These are phyloP conservation scores for Luidia sarsii DNA, from an alignment of 53 echinoderm and acorn worm species.

Conservation along the genomic window DNA sequence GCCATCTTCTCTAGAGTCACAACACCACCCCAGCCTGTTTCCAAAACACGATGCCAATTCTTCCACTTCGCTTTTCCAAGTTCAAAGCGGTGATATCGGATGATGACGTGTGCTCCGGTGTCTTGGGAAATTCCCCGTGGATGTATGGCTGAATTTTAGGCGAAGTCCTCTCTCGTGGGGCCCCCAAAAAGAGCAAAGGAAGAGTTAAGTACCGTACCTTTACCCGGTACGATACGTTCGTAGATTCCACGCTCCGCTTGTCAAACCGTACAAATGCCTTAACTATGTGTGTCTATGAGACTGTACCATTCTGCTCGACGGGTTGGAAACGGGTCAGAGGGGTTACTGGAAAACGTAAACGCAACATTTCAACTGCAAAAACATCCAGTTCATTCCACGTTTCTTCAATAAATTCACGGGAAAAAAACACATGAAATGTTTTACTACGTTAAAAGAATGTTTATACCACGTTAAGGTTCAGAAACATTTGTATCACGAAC, in stretches of 20 bases:
- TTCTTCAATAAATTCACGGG: no score
- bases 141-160: slow-evolving; percentile 34
- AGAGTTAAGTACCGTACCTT: slow-evolving; percentile 50
- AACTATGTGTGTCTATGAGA: slow-evolving; percentile 57
- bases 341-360: neutral
- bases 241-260: slow-evolving; percentile 50
- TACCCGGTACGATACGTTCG: slow-evolving; percentile 53
- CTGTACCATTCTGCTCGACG: slow-evolving; percentile 46
- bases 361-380: neutral
- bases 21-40: slow-evolving; percentile 25
- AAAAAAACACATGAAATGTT: no score
- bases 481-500: neutral
- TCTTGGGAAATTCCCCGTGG: slow-evolving; percentile 49
- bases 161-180: slow-evolving; percentile 37
- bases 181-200: slow-evolving; percentile 26
- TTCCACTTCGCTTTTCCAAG: slow-evolving; percentile 13
- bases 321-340: slow-evolving; percentile 52
- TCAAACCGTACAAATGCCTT: slow-evolving; percentile 61
- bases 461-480: no score
- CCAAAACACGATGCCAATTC: slow-evolving; percentile 33
- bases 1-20: slow-evolving; percentile 43
- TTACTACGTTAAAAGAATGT: no score
- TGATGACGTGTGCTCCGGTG: slow-evolving; percentile 34
- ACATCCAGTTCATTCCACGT: no score
- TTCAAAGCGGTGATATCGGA: slow-evolving; percentile 31